These are phyloP conservation scores for Sapayoa aenigma DNA, from an alignment of 2,113 vertebrate genomes.

Conservation along the genomic window DNA sequence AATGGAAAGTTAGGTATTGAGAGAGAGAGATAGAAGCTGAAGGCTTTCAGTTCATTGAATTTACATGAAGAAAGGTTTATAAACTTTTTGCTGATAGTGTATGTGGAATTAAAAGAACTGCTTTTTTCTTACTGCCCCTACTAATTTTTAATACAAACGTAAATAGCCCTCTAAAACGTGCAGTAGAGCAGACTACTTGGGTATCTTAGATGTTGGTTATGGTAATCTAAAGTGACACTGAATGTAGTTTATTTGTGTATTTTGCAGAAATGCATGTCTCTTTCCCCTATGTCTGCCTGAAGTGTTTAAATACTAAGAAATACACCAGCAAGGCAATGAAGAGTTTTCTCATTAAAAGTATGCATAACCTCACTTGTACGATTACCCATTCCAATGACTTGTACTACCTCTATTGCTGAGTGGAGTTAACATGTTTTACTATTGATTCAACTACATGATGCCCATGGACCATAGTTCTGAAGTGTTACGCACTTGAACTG, in stretches of 20 bases:
- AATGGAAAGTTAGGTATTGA: neutral
- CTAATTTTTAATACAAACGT: neutral
- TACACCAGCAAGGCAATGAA: neutral
- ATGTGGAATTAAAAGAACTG: neutral
- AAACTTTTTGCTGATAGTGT: neutral
- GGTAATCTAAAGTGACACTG: neutral
- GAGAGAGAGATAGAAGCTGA: neutral
- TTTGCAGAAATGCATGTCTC: neutral
- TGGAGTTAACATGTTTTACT: neutral
- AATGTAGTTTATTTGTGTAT: neutral
- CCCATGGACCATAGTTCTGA: neutral
- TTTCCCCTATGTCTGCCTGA: neutral
- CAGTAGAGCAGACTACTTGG: neutral
- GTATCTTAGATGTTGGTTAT: neutral
- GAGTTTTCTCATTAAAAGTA: neutral
- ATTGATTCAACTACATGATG: neutral
- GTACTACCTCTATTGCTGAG: neutral
- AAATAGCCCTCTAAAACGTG: neutral
- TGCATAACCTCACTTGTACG: neutral
- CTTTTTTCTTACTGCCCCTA: accelerated
- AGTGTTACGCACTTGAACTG: neutral
- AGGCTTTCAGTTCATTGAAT: neutral
- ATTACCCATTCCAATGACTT: neutral
- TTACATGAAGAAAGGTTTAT: neutral
- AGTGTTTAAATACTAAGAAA: neutral